Percentiles rank a stretch among this genome's conserved stretches.
phyloP scores from a whole-genome alignment of 2,888 invertebrate genomes.

The Parnassius smintheus region DNA sequence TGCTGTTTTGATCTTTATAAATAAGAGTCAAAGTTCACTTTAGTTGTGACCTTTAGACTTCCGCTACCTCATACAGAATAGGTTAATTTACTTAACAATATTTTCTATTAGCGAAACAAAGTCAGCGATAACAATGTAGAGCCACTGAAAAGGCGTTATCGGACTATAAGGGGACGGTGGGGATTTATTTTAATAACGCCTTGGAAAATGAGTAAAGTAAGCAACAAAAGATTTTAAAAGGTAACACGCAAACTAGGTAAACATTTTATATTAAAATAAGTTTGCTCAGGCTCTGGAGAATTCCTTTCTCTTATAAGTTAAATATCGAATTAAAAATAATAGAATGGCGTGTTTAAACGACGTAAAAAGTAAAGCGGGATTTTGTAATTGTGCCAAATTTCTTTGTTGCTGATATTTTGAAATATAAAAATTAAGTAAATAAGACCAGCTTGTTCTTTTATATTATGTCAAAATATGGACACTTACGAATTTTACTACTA shows the following conservation, averaged over 20 bases:
- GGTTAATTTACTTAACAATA: conserved; percentile 32
- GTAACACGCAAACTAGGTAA: conserved; percentile 8
- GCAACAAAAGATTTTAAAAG: conserved; percentile 14
- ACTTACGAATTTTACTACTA: too few species aligned
- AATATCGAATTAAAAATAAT: too few species aligned
- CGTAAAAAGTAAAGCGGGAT: background rate
- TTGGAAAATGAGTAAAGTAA: conserved; percentile 30
- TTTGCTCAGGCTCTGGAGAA: background rate
- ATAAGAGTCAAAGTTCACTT: background rate
- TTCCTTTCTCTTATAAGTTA: background rate
- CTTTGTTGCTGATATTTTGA: too few species aligned
- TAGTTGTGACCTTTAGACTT: background rate
- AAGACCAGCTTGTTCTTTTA: too few species aligned
- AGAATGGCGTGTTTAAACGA: too few species aligned
- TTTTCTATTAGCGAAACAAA: conserved; percentile 37
- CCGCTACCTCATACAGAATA: conserved; percentile 17
- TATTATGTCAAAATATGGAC: too few species aligned
- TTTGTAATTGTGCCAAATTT: too few species aligned
- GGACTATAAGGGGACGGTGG: conserved; percentile 22
- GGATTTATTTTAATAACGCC: conserved; percentile 32
- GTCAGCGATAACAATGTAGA: conserved; percentile 35
- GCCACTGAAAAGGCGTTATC: conserved; percentile 34
- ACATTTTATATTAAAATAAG: conserved; percentile 1
- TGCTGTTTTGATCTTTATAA: conserved; percentile 8
- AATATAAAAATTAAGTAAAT: too few species aligned